phyloP scores from a whole-genome alignment of 2,888 invertebrate genomes.

The Pteria penguin region DNA sequence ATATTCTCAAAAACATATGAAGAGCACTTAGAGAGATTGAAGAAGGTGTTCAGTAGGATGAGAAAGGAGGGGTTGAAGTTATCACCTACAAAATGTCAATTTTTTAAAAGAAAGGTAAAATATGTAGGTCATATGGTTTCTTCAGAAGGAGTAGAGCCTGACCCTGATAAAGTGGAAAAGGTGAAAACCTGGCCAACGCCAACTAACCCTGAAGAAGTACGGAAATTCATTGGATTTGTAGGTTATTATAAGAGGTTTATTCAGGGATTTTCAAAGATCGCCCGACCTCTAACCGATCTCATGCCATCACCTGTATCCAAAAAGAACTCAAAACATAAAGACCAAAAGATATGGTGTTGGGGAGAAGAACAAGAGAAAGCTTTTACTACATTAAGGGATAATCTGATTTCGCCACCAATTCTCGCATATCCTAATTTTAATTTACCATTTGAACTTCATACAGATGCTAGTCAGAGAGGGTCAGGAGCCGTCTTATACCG shows the following conservation, averaged over 20 bases:
- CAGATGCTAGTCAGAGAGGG: too few species aligned
- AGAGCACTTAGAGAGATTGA: slow-evolving; percentile 39
- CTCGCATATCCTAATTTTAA: too few species aligned
- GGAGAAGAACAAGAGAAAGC: neutral
- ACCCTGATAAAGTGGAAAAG: slow-evolving; percentile 36
- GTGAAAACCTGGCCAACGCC: slow-evolving; percentile 1
- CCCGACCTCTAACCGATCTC: neutral
- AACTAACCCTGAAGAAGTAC: neutral
- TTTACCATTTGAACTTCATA: too few species aligned
- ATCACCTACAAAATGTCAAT: slow-evolving; percentile 36
- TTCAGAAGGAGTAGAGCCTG: slow-evolving; percentile 32
- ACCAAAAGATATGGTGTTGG: neutral
- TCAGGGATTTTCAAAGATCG: neutral
- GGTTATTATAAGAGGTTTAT: neutral
- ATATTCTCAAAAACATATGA: slow-evolving; percentile 34
- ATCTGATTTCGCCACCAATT: neutral
- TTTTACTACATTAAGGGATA: neutral
- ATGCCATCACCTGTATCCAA: neutral
- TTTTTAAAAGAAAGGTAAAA: slow-evolving; percentile 26
- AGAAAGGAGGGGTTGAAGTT: slow-evolving; percentile 34
- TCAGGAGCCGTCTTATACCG: too few species aligned
- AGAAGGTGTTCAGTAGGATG: slow-evolving; percentile 32
- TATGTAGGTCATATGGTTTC: slow-evolving; percentile 42
- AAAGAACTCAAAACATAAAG: neutral
- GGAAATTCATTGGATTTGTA: neutral